phyloP scores from a whole-genome alignment of 2,113 vertebrate species.

The Onychostruthus taczanowskii region DNA sequence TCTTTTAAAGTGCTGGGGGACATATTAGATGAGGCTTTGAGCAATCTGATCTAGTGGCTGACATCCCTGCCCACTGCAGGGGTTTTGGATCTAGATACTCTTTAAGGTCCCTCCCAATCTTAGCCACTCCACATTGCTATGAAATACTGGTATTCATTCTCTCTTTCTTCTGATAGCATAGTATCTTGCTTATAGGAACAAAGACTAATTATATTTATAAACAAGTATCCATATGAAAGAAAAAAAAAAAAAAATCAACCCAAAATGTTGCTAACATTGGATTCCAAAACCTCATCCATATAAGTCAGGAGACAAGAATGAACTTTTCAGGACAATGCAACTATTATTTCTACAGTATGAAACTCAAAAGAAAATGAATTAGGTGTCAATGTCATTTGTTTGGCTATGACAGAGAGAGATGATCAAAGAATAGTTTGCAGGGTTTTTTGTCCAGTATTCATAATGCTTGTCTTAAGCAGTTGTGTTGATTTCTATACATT shows the following conservation, averaged over 20 bases:
- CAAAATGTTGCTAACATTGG: not conserved
- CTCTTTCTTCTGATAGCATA: not conserved
- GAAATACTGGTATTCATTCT: not conserved
- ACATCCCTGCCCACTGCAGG: not conserved
- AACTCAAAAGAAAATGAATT: not conserved
- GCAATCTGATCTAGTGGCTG: not conserved
- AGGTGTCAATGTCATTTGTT: not conserved
- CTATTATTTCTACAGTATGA: not conserved
- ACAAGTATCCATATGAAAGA: not conserved
- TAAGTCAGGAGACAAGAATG: not conserved
- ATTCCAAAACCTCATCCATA: not conserved
- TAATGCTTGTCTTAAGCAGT: not conserved
- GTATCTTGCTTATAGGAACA: not conserved
- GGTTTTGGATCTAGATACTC: not conserved
- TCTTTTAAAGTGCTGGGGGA: rapidly evolving
- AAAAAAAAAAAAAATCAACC: not conserved
- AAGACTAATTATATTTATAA: not conserved
- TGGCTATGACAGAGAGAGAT: not conserved
- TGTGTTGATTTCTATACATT: not conserved
- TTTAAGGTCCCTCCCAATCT: not conserved
- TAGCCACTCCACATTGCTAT: not conserved
- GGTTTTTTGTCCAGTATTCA: not conserved
- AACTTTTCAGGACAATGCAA: not conserved
- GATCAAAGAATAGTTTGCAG: not conserved
- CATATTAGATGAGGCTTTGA: not conserved